These are phyloP conservation scores for Temnothorax curvispinosus DNA, from an alignment of 1,140 invertebrate species.

Conservation along the genomic window DNA sequence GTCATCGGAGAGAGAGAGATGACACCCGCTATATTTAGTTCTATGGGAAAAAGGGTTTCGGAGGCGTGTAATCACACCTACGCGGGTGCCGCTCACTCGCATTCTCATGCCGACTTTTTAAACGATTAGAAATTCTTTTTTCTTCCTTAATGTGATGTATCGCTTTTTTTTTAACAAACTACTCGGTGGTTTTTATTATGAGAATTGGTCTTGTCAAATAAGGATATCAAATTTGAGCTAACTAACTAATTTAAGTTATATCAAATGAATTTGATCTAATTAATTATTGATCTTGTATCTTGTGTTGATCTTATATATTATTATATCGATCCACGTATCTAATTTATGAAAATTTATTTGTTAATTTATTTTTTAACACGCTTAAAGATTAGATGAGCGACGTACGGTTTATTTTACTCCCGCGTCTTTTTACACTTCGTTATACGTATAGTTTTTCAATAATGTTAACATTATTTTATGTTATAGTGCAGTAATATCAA, in stretches of 20 bases:
- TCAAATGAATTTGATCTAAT: not conserved
- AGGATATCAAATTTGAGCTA: not conserved
- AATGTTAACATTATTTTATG: not conserved
- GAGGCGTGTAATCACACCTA: constrained; percentile 75
- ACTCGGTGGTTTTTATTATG: not conserved
- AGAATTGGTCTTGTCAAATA: not conserved
- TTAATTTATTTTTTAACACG: not conserved
- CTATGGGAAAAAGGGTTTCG: constrained; percentile 78
- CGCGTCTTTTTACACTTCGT: not conserved
- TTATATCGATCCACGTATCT: not conserved
- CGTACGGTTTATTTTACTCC: not conserved
- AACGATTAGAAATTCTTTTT: not conserved
- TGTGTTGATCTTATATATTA: no score
- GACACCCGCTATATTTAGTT: constrained; percentile 81
- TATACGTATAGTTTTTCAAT: not conserved
- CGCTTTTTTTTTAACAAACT: not conserved
- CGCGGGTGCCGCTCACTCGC: constrained; percentile 23
- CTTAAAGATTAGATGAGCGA: not conserved
- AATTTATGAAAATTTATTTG: not conserved
- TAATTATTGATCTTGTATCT: no score
- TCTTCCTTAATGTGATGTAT: not conserved
- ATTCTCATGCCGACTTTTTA: constrained; percentile 15
- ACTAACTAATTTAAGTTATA: not conserved
- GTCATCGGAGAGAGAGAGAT: constrained; percentile 60
- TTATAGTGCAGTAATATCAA: not conserved